Evolutionary conservation across 2,797 vertebrate genomes (phyloP), one percentile per base, ranked within the genome.

Genomic region (Crenuchus spilurus): DNA sequence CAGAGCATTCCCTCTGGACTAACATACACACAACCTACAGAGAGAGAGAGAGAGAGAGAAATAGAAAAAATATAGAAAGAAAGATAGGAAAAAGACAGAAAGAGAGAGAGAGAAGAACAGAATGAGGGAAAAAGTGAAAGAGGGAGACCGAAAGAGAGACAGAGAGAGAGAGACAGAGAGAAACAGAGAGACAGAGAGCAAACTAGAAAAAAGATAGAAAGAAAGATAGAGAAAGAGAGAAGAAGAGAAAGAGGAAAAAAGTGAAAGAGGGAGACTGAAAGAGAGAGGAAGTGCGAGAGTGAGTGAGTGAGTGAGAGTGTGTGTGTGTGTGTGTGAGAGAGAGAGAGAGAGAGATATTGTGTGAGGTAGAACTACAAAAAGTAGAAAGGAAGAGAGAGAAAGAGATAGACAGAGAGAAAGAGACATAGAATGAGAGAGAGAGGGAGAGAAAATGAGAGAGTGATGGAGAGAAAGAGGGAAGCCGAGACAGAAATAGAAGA

Each of bases 1-100:
- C 16, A 65, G 65, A 57, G 51, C 55, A 62, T 74, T 71, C 55
- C 28, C 28, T 52, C 55, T 66, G 60, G 55, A 74, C 13, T 70
- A 42, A 41, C 48, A 13, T 30, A 35, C 22, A 60, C 28, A 62
- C 33, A 71, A 61, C 30, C 20, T 64, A 24, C 49, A 51, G 10
- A 33, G 51, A 22, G 69, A 13, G 37, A 44, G 22, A 68, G 37
- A 62, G 37, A 51, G n/a, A 26, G 33, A 37, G 14, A 61, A 39
- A 11, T 8, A 54, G 37, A 30, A 30, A 10, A 10, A 37, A 37
- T 4, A 37, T 16, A 44, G 20, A 24, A 61, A 61, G 4, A 37
- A 37, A 37, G 10, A 10, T 4, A 10, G 35, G 4, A 37, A 37
- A 37, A 10, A 37, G 35, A 37, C 4, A 37, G 35, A 37, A 10